Conservation (phyloP, 2,888 invertebrate genomes). For the Plutella xylostella region DNA sequence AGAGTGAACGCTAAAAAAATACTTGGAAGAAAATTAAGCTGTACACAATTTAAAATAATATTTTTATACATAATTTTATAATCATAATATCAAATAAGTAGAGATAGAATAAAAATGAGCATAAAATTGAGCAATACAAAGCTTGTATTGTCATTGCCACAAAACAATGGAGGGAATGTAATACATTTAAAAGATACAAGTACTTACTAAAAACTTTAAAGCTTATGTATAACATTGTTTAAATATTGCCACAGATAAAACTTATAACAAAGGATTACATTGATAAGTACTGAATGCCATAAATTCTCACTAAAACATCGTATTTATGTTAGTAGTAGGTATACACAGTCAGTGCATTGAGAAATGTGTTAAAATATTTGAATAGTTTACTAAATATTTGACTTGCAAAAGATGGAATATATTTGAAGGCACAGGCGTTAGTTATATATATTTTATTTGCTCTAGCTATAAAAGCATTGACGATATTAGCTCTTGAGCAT, state of each 20-base stretch:
- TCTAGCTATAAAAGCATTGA: too few species aligned
- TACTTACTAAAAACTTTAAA: constrained; percentile 40
- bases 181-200: constrained; percentile 26
- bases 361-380: too few species aligned
- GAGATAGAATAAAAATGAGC: constrained; percentile 46
- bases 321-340: too few species aligned
- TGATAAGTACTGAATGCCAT: constrained; percentile 2
- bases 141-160: constrained; percentile 53
- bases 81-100: constrained; percentile 35
- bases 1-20: constrained; percentile 6
- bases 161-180: constrained; percentile 42
- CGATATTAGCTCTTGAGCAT: too few species aligned
- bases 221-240: constrained; percentile 35
- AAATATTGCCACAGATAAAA: constrained; percentile 41
- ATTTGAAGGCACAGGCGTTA: too few species aligned
- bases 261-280: constrained; percentile 24
- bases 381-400: too few species aligned
- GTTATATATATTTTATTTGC: too few species aligned
- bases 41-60: constrained; percentile 28
- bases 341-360: too few species aligned
- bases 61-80: constrained; percentile 1
- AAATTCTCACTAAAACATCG: constrained; percentile 3
- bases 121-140: constrained; percentile 64
- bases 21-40: not conserved
- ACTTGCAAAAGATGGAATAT: too few species aligned